Evolutionary conservation across 2,113 vertebrate genomes (phyloP).

Genomic region (Actenoides hombroni): DNA sequence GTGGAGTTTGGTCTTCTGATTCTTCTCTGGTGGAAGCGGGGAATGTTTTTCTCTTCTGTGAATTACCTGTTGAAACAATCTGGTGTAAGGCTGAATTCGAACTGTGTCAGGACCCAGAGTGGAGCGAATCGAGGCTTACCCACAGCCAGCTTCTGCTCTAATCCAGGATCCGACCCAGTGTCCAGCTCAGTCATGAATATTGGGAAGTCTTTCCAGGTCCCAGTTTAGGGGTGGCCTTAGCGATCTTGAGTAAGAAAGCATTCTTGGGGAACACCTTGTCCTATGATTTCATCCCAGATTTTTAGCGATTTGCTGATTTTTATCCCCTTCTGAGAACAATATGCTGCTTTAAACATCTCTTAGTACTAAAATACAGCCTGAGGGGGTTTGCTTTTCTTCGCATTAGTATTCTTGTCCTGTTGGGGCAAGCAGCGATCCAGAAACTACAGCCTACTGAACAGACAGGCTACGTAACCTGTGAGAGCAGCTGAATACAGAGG

Average conservation of each 20-base stretch:
- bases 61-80: not conserved
- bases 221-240: not conserved
- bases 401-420: constrained; percentile 28
- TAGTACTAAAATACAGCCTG: not conserved
- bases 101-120: not conserved
- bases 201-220: not conserved
- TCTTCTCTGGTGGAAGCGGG: not conserved
- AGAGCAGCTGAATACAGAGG: constrained; percentile 19
- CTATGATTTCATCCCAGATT: not conserved
- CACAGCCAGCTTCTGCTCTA: not conserved
- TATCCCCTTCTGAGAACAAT: not conserved
- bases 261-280: not conserved
- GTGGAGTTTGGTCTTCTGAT: not conserved
- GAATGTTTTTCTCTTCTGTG: not conserved
- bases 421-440: constrained; percentile 10
- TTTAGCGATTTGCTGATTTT: not conserved
- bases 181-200: not conserved
- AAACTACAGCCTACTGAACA: not conserved
- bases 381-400: constrained; percentile 13
- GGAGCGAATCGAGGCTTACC: not conserved
- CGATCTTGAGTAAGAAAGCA: not conserved
- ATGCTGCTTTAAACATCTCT: not conserved
- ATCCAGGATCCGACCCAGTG: not conserved
- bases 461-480: not conserved
- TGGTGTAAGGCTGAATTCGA: not conserved